Evolutionary conservation across 2,113 vertebrate species (phyloP), one percentile per base, ranked within the genome.

Genomic region (Suncus etruscus): DNA sequence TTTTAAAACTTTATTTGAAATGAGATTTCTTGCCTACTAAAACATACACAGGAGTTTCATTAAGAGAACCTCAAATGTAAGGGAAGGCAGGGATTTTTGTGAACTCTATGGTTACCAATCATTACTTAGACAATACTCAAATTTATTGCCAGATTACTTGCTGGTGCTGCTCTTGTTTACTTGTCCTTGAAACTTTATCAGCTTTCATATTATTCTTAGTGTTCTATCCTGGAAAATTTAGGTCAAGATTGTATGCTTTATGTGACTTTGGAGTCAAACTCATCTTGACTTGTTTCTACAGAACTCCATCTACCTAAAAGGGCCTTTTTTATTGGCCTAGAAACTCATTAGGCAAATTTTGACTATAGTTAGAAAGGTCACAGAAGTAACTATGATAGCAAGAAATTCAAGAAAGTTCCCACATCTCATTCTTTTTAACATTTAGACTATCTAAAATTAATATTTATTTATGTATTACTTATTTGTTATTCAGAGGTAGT

Each of bases 1-100:
- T 83, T 3, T 22, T 20, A 72, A 66, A 32, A 81, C 16, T 68
- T 89, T 77, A 22, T 80, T 69, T 83, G 48, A 91, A 89, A 87
- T 78, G 48, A 87, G 85, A 76, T 51, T 1, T 16, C 9, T 70
- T 54, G 22, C 61, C 22, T 93, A 45, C 48, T 80, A 79, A 93
- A 86, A 50, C 14, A 20, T 78, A n/a, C 31, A 81, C 25, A 31
- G n/a, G 12, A 3, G 76, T 39, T 48, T 78, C 68, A 65, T 74
- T 14, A 73, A 85, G 11, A 63, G 58, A 45, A 47, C 14, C 10
- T 69, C 14, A 48, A 79, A 68, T 25, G n/a, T 22, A 69, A 74
- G 54, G 12, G 9, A 77, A 31, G 39, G 74, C 1, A 15, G 4
- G 70, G 20, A 27, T 5, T 81, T 25, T 61, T 58, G 45, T 25